Base-by-base conservation (phyloP, 2,113 vertebrate species). In the Petrocephalus zakoni region DNA sequence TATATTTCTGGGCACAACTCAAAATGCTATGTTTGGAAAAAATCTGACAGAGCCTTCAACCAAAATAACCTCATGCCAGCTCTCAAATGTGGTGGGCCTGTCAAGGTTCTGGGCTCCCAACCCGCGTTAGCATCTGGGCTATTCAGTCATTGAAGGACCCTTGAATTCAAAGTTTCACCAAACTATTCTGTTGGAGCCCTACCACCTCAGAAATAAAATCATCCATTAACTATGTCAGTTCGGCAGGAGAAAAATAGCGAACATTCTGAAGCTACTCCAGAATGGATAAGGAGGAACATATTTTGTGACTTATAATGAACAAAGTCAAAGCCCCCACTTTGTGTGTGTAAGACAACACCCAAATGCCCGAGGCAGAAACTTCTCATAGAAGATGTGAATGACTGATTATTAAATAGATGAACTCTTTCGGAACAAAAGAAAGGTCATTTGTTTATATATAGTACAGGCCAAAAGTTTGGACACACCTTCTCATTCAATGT, bases 11-110 rank as follows among this genome's bases (percentile, higher is more conserved):
- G 72, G 29, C 72, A 78, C 34, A 78, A 78, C 72, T 37, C 34
- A 78, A 78, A 78, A 78, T 78, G 29, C 72, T 78, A 42, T 78
- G 72, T 2, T 78, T 78, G 72, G 72, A 78, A 78, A 78, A 78
- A 78, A 78, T 78, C 34, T 37, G 72, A 78, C 34, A 78, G 13
- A 78, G 72, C 15, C 72, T 42, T 42, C 72, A 42, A 19, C 72
- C 72, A 78, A 78, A 78, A 78, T 78, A 78, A 8, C 72, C 72
- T 42, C 2, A 78, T 42, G 29, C 15, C 15, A 19, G 13, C 15
- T 34, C 13, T 78, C 72, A 78, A 78, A 78, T 78, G 34, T 1
- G 5, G 72, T 42, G 68, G 68, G 25, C 6, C 29, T 75, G 72
- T 78, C 15, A 6, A 37, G 72, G 29, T 7, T 78, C 2, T 7